Evolutionary conservation across 2,113 vertebrate species (phyloP), one percentile per base, ranked within the genome.

Genomic region (Terrapene triunguis): DNA sequence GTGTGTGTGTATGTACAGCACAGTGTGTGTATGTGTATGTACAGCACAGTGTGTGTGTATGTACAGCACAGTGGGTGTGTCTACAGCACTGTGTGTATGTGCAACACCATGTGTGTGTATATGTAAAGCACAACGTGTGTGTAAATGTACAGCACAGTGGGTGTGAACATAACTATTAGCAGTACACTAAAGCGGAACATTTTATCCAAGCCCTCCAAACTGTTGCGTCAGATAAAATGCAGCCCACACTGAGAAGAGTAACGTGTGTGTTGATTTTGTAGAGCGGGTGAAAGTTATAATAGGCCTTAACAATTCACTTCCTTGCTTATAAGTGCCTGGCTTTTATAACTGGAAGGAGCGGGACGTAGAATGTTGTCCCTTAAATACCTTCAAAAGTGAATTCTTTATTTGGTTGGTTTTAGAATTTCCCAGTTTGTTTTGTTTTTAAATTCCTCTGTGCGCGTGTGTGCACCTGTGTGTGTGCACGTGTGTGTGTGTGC

Each of bases 41-140:
- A 48, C 48, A 22, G 53, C 54, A 24, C 54, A 55, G 54, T 55
- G 53, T 7, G 21, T 22, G 7, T 24, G 3, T 55, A 44, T 44
- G 6, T 22, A 54, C 21, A 54, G 51, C 51, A 53, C 17, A 7
- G 9, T 57, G 57, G 29, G 27, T 59, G 2, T 0, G 0, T 17
- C 13, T 22, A 9, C 0, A 0, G 29, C 0, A 8, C 22, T n/a
- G 42, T 13, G 12, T 24, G 24, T 1, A 12, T 35, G 19, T 57
- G 57, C 32, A 90, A 38, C 25, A 57, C 7, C 27, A 10, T 27
- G 55, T 9, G 25, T 27, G 29, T 62, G 29, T 62, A 1, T 0
- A 0, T 17, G 29, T 13, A 8, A 0, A 0, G 35, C 0, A 10
- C 27, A 55, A 10, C 0, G 1, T 3, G 14, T 13, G 44, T 42